Conservation (phyloP, 2,113 vertebrate genomes). For the Nothocercus nigrocapillus region DNA sequence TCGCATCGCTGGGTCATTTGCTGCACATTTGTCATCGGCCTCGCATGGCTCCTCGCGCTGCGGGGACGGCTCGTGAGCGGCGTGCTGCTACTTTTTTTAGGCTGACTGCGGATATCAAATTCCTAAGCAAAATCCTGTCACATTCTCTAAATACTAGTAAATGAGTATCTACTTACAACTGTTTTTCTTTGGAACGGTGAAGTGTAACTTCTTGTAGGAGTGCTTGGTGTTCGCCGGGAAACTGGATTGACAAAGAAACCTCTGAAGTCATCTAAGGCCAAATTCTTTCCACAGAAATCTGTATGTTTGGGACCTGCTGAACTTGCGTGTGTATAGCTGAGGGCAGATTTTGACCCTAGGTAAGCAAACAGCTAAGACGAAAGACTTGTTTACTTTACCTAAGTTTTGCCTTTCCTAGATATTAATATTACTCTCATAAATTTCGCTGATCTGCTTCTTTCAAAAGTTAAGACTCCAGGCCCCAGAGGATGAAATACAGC, state of each 20-base stretch:
- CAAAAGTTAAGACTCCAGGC: constrained; percentile 73
- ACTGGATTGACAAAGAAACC: constrained; percentile 57
- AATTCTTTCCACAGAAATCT: constrained; percentile 66
- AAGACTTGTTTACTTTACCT: constrained; percentile 77
- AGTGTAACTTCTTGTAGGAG: not conserved
- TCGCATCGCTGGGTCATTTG: not conserved
- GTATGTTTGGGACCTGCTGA: constrained; percentile 34
- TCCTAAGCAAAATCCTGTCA: constrained; percentile 61
- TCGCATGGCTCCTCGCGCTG: constrained; percentile 28
- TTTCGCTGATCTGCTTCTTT: constrained; percentile 78
- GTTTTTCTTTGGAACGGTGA: constrained; percentile 34
- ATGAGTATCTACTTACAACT: constrained; percentile 53
- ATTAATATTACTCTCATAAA: constrained; percentile 80
- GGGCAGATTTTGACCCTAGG: constrained; percentile 74
- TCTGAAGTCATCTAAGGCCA: constrained; percentile 70
- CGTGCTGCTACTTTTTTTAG: constrained; percentile 61
- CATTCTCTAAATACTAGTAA: constrained; percentile 53
- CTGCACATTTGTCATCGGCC: constrained; percentile 53
- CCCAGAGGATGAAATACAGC: constrained; percentile 81
- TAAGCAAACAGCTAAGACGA: constrained; percentile 65
- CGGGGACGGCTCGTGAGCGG: constrained; percentile 49
- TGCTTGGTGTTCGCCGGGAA: constrained; percentile 54
- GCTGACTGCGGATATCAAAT: constrained; percentile 71
- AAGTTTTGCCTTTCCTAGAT: constrained; percentile 74
- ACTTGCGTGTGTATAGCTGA: constrained; percentile 54